Base-by-base conservation (phyloP, 2,797 vertebrate species). In the Champsocephalus gunnari region DNA sequence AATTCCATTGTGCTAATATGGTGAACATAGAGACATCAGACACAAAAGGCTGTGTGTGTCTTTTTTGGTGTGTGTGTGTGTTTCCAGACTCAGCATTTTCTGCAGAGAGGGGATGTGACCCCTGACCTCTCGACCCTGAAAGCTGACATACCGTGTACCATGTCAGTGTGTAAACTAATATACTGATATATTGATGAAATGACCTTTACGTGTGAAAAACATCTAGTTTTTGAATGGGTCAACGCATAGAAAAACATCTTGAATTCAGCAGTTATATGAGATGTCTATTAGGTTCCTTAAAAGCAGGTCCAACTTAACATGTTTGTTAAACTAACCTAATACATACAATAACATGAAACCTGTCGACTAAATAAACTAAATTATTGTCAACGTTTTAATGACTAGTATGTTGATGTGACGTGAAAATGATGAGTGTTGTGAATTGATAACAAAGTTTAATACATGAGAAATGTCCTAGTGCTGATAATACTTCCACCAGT, bases 91-190 rank as follows among this genome's bases (percentile, higher is more conserved):
- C 79, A 75, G 75, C 69, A 4, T 81, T 72, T 74, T 78, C 44
- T 59, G 4, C 61, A 54, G 67, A 21, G 10, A 43, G 17, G 0
- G 19, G 0, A 1, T 62, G 7, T 3, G 62, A 45, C 62, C 79
- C 61, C 51, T 81, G 79, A 87, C 85, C 78, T 75, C 48, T 80
- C 75, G 50, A 59, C 53, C 71, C 59, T 24, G 45, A 68, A n/a
- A 57, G 58, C 67, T 63, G 19, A 60, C 19, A 49, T 9, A 28
- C 11, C 8, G 12, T 9, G 21, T 17, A 3, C n/a, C 11, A 8
- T 13, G 14, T 55, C 55, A 24, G 13, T 9, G 3, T 19, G 28
- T 28, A 44, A 50, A 41, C 48, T 47, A 47, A 53, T 17, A 17
- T 9, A 38, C 34, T 8, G 34, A 34, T 34, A 17, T 13, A 12